Base-by-base conservation (phyloP, 1,140 invertebrate species). In the Cyrtorhinus lividipennis region DNA sequence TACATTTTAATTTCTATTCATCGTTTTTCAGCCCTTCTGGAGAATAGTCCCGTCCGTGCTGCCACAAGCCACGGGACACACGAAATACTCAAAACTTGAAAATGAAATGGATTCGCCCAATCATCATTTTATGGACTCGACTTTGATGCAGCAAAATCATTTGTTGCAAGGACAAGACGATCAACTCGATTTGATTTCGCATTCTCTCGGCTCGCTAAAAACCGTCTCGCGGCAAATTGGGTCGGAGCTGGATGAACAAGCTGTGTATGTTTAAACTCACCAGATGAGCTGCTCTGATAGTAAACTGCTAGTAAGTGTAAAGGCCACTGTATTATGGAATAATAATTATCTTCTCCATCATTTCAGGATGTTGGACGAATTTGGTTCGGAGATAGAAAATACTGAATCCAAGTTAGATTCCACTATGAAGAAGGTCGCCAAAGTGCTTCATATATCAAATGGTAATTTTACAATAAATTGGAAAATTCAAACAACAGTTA, bases 361-460 rank as follows among this genome's bases (percentile, higher is more conserved):
- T 79, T 81, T 58, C 72, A 96, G 92, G 68, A 95, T 98, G 91
- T 74, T 98, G 65, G 92, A 97, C 78, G 94, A 97, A 67, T 86
- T 96, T 73, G 90, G 90, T 20, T 87, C 90, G 65, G 92, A 96
- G 72, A 82, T 97, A 70, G 92, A 96, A 72, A 85, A 85, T 68
- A 90, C 91, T 2, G 92, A 96, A 66, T 90, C 90, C 1, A 92
- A 90, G 75, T 74, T 97, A 72, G 92, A 98, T 73, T 83, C 85
- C 26, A 94, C 92, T 44, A 89, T 97, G 82, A 95, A 95, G 72
- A 97, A 96, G 81, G 85, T 97, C 72, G 91, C 93, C 59, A 95
- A 94, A 81, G 87, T 95, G 63, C 80, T 96, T 69, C 90, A 93
- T 74, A 87, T 97, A 82, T 93, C 92, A 71, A 95, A 94, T 83